Conservation (phyloP, 2,888 invertebrate genomes). For the Holacanthella duospinosa region DNA sequence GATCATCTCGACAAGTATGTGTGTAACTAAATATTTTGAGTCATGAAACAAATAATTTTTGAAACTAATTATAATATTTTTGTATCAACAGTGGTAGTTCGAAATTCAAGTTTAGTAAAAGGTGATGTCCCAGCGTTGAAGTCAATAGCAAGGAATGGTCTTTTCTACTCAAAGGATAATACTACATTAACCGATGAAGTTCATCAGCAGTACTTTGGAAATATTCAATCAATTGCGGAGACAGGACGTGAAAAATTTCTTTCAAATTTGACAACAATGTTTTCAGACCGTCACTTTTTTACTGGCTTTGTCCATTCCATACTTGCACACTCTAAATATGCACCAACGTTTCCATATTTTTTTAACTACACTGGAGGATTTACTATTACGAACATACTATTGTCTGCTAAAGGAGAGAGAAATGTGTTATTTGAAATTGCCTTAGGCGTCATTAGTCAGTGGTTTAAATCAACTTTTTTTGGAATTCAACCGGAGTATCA, state of each 20-base stretch:
- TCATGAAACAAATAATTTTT: too few species aligned
- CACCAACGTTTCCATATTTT: conserved; percentile 23
- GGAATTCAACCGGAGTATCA: conserved; percentile 2
- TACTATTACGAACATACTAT: conserved; percentile 20
- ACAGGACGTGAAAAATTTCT: conserved; percentile 8
- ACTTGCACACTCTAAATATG: conserved; percentile 15
- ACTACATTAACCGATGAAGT: conserved; percentile 12
- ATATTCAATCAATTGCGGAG: conserved; percentile 13
- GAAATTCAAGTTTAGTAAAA: not conserved
- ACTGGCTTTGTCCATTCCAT: conserved; percentile 5
- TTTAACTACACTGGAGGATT: conserved; percentile 24
- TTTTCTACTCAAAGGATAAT: conserved; percentile 2
- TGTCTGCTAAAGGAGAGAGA: conserved; percentile 20
- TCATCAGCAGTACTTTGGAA: conserved; percentile 24
- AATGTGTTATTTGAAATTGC: conserved; percentile 21
- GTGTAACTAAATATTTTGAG: not conserved
- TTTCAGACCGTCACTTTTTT: conserved; percentile 25
- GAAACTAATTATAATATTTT: not conserved
- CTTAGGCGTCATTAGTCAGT: not conserved
- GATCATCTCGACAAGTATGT: conserved; percentile 13
- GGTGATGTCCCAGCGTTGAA: not conserved
- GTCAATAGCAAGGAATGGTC: not conserved
- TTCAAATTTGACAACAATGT: conserved; percentile 16
- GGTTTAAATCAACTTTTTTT: conserved; percentile 5
- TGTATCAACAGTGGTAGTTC: not conserved